Evolutionary conservation across 2,113 vertebrate species (phyloP).

Genomic region (Rhadina sibilatrix): DNA sequence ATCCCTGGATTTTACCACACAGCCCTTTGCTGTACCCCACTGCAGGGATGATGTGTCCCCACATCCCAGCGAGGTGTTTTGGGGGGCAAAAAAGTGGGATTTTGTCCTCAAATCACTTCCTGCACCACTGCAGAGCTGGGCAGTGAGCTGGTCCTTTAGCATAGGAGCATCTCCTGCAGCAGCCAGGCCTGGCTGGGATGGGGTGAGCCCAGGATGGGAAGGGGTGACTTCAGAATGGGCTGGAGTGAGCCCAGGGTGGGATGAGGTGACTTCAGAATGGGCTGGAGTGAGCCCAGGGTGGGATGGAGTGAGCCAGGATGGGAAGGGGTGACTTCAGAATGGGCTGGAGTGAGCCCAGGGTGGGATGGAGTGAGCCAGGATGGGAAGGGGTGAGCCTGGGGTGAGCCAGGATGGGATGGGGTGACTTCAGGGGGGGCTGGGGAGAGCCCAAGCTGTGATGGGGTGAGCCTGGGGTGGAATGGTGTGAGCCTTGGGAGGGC

Average conservation of each 20-base stretch:
- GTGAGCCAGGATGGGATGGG: too few relatives aligned
- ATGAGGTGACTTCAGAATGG: background rate
- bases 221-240: fast-evolving
- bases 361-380: background rate
- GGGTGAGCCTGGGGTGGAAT: too few relatives aligned
- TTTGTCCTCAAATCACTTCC: background rate
- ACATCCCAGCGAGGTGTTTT: fast-evolving
- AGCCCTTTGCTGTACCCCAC: background rate
- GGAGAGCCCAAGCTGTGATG: fast-evolving
- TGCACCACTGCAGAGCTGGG: background rate
- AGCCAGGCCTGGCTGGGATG: background rate
- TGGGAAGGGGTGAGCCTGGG: background rate
- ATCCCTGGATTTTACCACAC: background rate
- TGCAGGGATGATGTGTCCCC: fast-evolving
- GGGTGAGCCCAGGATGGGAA: too few relatives aligned
- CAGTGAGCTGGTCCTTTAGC: background rate
- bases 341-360: fast-evolving
- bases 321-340: fast-evolving
- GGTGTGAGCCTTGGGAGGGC: background rate
- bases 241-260: background rate
- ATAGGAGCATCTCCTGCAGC: background rate
- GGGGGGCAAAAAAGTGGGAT: fast-evolving
- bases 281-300: fast-evolving
- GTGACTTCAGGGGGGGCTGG: too few relatives aligned
- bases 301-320: fast-evolving